These are phyloP conservation scores for Deroptyus accipitrinus DNA, from an alignment of 2,113 vertebrate species.

Conservation along the genomic window DNA sequence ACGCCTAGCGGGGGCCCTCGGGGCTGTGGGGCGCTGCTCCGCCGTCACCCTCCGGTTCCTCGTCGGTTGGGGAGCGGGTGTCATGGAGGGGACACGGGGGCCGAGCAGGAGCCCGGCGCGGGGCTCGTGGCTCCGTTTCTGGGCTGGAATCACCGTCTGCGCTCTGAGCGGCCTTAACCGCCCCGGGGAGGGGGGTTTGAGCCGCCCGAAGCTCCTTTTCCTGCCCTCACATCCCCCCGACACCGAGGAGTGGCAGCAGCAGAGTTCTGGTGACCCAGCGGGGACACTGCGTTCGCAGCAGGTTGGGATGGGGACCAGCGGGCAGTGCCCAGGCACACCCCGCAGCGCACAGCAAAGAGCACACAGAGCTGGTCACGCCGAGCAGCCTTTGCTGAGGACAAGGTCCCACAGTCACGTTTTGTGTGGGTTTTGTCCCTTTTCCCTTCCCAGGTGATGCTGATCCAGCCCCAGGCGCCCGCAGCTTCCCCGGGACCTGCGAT, in stretches of 20 bases:
- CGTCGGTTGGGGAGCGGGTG: too few relatives aligned
- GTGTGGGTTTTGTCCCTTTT: neutral
- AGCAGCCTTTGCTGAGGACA: neutral
- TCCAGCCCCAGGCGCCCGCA: conserved; percentile 10
- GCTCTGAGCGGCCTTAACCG: neutral
- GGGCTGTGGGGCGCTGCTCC: too few relatives aligned
- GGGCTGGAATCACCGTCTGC: neutral
- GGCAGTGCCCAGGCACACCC: neutral
- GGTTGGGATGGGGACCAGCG: too few relatives aligned
- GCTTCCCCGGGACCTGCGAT: neutral
- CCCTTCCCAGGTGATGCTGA: neutral
- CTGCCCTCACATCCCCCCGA: too few relatives aligned
- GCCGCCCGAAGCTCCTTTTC: neutral
- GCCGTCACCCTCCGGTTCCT: too few relatives aligned
- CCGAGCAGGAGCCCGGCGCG: too few relatives aligned
- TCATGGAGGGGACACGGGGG: too few relatives aligned
- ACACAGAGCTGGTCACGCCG: fast-evolving
- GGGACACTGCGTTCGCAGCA: neutral
- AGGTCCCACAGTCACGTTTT: fast-evolving
- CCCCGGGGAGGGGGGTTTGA: too few relatives aligned
- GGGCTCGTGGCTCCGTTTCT: fast-evolving
- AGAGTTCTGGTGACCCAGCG: too few relatives aligned
- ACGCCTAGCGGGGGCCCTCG: too few relatives aligned
- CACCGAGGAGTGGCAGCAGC: neutral
- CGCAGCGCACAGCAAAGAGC: neutral